phyloP scores from a whole-genome alignment of 2,113 vertebrate genomes.

The Raja brachyura region DNA sequence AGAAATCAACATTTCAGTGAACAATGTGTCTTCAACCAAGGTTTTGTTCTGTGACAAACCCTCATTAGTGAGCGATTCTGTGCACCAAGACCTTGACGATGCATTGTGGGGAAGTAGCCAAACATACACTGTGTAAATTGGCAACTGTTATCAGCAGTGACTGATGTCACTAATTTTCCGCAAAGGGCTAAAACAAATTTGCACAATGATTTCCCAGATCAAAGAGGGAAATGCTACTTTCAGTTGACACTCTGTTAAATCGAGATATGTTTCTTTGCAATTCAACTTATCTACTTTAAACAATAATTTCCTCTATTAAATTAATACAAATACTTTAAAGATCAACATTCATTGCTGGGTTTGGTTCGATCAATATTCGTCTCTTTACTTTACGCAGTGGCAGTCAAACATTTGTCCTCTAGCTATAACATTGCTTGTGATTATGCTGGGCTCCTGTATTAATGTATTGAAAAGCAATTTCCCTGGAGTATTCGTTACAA shows the following conservation, averaged over 20 bases:
- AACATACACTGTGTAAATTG: not conserved
- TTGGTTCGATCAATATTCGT: not conserved
- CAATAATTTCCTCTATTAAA: slow-evolving; percentile 28
- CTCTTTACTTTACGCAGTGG: not conserved
- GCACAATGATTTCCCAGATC: not conserved
- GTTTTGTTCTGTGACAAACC: not conserved
- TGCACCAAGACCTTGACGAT: not conserved
- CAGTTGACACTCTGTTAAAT: not conserved
- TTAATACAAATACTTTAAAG: slow-evolving; percentile 27
- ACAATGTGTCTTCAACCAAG: not conserved
- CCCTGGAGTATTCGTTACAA: not conserved
- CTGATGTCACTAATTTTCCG: slow-evolving; percentile 25
- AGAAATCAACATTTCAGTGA: not conserved
- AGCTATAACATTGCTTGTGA: not conserved
- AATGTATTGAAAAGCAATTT: not conserved
- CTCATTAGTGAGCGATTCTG: not conserved
- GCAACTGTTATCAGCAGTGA: not conserved
- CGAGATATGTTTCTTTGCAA: slow-evolving; percentile 18
- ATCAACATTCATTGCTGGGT: not conserved
- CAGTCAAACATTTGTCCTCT: not conserved
- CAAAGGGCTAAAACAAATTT: not conserved
- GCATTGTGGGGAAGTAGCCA: not conserved
- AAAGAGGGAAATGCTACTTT: not conserved
- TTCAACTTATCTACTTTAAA: slow-evolving; percentile 30
- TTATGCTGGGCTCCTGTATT: not conserved